Base-by-base conservation (phyloP, 2,797 vertebrate genomes). In the Euthynnus affinis region DNA sequence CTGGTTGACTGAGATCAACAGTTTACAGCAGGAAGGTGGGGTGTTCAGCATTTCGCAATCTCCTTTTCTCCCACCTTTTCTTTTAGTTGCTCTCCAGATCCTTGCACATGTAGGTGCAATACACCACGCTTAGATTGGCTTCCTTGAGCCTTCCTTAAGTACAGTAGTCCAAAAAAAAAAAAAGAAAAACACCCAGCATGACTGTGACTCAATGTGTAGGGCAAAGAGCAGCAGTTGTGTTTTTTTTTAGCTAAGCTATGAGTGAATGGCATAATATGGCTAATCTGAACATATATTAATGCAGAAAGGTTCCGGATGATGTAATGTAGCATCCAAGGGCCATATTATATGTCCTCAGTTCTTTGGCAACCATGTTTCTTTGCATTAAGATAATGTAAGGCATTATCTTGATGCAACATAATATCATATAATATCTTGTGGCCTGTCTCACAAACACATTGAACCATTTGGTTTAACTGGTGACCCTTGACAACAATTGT, bases 1-100 rank as follows among this genome's bases (percentile, higher is more conserved):
- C 63, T 49, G 67, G 22, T 51, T 14, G 61, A 61, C 67, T 66
- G n/a, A 66, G 34, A 72, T 34, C 40, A 67, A 66, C 34, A 58
- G 68, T 44, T 27, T 40, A 23, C 52, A 57, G 18, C 34, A 51
- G 34, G 14, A 56, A 18, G 46, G 4, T 17, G 37, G 27, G 14
- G 29, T 23, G 18, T 8, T 27, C 2, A 32, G 14, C 1, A 5
- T 32, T 37, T 25, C 0, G 2, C 57, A 48, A 8, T 69, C 51
- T 59, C 18, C 17, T 23, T 25, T 8, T n/a, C 0, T 9, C 37
- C 58, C 12, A 15, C 37, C 23, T 51, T 6, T 15, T 22, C 18
- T 20, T 53, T 61, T 48, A 37, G n/a, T 61, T 49, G 23, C 3
- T 40, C 22, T 58, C 10, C 20, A 55, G 42, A 51, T 34, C 18